These are phyloP conservation scores for Hyposmocoma kahamanoa DNA, from an alignment of 1,140 invertebrate species.

Conservation along the genomic window DNA sequence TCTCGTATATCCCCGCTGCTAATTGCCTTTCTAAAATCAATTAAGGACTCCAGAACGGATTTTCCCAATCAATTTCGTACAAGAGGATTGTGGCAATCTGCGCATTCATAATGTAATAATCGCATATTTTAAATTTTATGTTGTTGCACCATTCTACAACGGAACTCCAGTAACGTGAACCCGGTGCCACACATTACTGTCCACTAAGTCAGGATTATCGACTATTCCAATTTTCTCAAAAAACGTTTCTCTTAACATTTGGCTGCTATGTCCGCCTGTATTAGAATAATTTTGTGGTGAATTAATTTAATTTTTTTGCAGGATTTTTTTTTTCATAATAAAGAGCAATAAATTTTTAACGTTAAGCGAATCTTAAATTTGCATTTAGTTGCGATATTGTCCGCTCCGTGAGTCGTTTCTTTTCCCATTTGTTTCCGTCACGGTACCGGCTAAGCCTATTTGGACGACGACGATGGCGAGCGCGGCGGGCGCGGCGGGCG, in stretches of 20 bases:
- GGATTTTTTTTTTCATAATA: slow-evolving; percentile 16
- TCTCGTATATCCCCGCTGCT: slow-evolving; percentile 13
- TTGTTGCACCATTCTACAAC: slow-evolving; percentile 21
- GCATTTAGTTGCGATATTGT: background rate
- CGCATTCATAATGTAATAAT: slow-evolving; percentile 23
- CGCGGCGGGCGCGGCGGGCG: background rate
- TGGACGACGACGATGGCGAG: background rate
- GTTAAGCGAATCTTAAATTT: background rate
- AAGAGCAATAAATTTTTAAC: background rate
- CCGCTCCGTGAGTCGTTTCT: background rate
- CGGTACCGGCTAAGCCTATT: background rate
- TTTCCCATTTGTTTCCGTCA: slow-evolving; percentile 8
- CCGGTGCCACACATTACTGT: slow-evolving; percentile 21
- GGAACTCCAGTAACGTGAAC: slow-evolving; percentile 25
- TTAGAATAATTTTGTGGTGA: slow-evolving; percentile 19
- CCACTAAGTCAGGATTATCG: slow-evolving; percentile 27
- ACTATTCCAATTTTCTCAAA: slow-evolving; percentile 20
- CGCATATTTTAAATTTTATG: slow-evolving; percentile 26
- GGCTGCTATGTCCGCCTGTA: slow-evolving; percentile 12
- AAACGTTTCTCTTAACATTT: slow-evolving; percentile 23
- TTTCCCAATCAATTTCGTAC: slow-evolving; percentile 19
- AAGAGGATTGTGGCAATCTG: slow-evolving; percentile 10
- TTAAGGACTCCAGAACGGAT: slow-evolving; percentile 22
- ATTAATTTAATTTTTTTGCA: too few species aligned
- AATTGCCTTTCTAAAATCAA: slow-evolving; percentile 20